Conservation (phyloP, 2,797 vertebrate species). For the Peromyscus melanophrys region DNA sequence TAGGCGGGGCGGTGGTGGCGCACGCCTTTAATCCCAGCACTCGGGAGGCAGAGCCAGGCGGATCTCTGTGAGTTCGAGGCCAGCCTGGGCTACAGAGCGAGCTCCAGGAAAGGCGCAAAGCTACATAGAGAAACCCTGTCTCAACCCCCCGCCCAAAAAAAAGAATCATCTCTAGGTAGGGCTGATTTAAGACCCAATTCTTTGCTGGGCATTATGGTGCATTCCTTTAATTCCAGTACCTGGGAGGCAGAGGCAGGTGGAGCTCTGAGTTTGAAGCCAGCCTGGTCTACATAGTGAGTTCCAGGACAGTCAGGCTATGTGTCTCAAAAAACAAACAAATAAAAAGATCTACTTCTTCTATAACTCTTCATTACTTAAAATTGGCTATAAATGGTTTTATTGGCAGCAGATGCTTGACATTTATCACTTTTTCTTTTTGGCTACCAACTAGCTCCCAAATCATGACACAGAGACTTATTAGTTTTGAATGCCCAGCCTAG, state of each 20-base stretch:
- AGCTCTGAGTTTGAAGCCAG: background rate
- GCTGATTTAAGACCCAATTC: background rate
- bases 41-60: too few relatives aligned
- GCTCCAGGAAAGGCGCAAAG: too few relatives aligned
- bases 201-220: background rate
- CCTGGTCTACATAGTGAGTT: background rate
- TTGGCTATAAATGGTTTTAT: background rate
- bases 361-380: background rate
- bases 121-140: too few relatives aligned
- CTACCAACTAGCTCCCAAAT: background rate
- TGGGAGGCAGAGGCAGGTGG: background rate
- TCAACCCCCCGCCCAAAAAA: too few relatives aligned
- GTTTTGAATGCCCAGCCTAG: background rate
- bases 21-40: too few relatives aligned
- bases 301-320: background rate
- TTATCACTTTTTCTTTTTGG: background rate
- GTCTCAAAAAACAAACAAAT: background rate
- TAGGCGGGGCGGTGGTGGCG: too few relatives aligned
- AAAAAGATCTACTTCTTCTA: background rate
- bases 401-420: background rate
- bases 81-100: too few relatives aligned
- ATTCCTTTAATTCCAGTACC: background rate
- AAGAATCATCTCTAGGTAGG: too few relatives aligned
- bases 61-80: too few relatives aligned
- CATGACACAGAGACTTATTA: background rate